Evolutionary conservation across 2,888 invertebrate species (phyloP).

Genomic region (Ochropacha duplaris): DNA sequence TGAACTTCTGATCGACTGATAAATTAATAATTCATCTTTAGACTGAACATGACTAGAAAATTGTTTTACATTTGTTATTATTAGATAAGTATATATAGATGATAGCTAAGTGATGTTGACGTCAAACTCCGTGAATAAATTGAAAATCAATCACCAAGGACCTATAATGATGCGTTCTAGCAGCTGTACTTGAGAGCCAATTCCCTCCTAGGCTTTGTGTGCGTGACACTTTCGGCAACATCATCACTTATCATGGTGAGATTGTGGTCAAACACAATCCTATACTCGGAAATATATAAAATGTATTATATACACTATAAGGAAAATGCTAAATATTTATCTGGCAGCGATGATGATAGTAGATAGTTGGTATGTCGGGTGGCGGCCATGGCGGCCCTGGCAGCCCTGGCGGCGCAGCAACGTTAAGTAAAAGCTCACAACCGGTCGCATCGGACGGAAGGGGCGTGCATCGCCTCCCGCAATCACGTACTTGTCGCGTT

Average conservation of each 20-base stretch:
- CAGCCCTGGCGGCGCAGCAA: constrained; percentile 12
- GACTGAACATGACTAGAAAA: constrained; percentile 47
- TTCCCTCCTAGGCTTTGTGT: too few relatives aligned
- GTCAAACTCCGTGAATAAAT: too few relatives aligned
- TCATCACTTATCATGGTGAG: too few relatives aligned
- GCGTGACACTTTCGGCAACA: too few relatives aligned
- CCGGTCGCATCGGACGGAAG: constrained; percentile 73
- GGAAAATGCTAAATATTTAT: not conserved
- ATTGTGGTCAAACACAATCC: too few relatives aligned
- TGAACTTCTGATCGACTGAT: constrained; percentile 75
- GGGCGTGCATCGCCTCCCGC: constrained; percentile 67
- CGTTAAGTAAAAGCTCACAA: constrained; percentile 59
- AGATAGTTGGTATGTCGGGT: constrained; percentile 11
- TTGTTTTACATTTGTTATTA: constrained; percentile 15
- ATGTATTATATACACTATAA: not conserved
- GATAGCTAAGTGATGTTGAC: too few relatives aligned
- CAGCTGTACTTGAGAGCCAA: too few relatives aligned
- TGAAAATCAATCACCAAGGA: too few relatives aligned
- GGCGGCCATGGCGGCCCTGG: constrained; percentile 6
- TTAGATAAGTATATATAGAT: not conserved
- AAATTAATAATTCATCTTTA: constrained; percentile 67
- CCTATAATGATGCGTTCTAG: too few relatives aligned
- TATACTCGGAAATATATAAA: too few relatives aligned
- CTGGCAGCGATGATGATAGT: not conserved
- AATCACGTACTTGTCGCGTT: constrained; percentile 80